A percentile compares a stretch with the other conserved stretches of the same genome.
phyloP scores from a whole-genome alignment of 2,113 vertebrate genomes.

The Dasyurus viverrinus region DNA sequence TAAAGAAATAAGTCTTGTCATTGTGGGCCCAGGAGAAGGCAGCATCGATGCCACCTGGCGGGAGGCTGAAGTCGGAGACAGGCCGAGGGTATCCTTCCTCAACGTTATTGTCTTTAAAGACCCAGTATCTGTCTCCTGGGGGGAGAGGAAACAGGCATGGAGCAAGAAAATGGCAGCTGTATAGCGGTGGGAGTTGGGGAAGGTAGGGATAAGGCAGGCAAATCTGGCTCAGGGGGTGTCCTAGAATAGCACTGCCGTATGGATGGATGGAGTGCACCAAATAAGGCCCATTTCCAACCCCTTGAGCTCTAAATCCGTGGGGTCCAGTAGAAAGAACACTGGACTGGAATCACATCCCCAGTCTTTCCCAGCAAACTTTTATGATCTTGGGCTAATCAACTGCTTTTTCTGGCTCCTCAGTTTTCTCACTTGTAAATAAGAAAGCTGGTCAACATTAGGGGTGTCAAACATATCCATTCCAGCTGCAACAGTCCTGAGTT shows the following conservation, averaged over 20 bases:
- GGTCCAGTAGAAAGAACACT: background rate
- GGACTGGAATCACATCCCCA: background rate
- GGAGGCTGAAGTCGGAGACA: slow-evolving; percentile 94
- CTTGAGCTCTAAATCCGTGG: background rate
- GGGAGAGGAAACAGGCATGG: slow-evolving; percentile 56
- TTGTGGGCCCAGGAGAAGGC: slow-evolving; percentile 95
- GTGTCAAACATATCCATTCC: no score
- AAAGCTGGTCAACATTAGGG: background rate
- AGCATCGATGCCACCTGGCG: slow-evolving; percentile 90
- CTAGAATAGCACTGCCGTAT: background rate
- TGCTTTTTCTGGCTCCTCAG: background rate
- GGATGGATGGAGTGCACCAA: background rate
- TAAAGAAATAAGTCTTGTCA: slow-evolving; percentile 99
- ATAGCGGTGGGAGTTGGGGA: background rate
- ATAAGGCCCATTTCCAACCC: background rate
- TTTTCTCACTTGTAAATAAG: background rate
- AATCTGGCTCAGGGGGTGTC: background rate
- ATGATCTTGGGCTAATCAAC: background rate
- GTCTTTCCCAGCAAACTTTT: background rate
- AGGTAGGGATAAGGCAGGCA: background rate
- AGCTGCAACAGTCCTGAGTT: no score
- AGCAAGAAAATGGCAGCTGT: slow-evolving; percentile 25
- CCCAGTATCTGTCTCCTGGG: slow-evolving; percentile 96
- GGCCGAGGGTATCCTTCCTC: slow-evolving; percentile 96
- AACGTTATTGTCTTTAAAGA: slow-evolving; percentile 96